Base-by-base conservation (phyloP, 2,797 vertebrate species). In the Hapalemur alaotrensis region DNA sequence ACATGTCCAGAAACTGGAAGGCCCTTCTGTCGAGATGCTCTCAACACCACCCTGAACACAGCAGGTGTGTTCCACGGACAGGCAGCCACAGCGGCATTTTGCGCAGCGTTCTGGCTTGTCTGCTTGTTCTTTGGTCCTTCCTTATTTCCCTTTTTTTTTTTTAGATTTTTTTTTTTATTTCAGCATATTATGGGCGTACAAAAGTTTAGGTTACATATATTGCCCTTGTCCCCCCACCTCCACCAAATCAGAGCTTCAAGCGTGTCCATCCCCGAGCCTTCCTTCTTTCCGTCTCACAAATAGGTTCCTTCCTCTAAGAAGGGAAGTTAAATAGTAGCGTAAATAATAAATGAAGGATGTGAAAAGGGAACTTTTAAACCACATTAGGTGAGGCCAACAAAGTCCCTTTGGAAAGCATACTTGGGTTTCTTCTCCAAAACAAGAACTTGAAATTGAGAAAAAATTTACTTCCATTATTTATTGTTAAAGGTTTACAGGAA, bases 351-450 rank as follows among this genome's bases (percentile, higher is more conserved):
- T 4, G 48, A 67, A 95, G 63, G 35, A 54, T 18, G 22, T 54
- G 43, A 90, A 88, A 97, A 73, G 79, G 61, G n/a, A 91, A 95
- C 67, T 61, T 94, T 91, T 73, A 89, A 93, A 73, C 61, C 72
- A 78, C 50, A 88, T 57, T 72, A 80, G 90, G 59, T 80, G 78
- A 89, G 83, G 63, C 85, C 82, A 92, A 69, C 50, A 41, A 93
- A 83, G 30, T 86, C 63, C 57, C 48, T 76, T 35, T 80, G 63
- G 88, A 92, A 93, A 83, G 73, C 50, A 86, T 63, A 84, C 43
- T 89, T 92, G 69, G 81, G 76, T 96, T 93, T 78, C 61, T 85
- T 93, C 43, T 92, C 54, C 32, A 91, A 81, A 75, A n/a, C 50
- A 59, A 86, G 52, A 63, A 91, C 94, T 0, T 50, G 38, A 81